Evolutionary conservation across 2,888 invertebrate genomes (phyloP).

Genomic region (Spilarctia lutea): DNA sequence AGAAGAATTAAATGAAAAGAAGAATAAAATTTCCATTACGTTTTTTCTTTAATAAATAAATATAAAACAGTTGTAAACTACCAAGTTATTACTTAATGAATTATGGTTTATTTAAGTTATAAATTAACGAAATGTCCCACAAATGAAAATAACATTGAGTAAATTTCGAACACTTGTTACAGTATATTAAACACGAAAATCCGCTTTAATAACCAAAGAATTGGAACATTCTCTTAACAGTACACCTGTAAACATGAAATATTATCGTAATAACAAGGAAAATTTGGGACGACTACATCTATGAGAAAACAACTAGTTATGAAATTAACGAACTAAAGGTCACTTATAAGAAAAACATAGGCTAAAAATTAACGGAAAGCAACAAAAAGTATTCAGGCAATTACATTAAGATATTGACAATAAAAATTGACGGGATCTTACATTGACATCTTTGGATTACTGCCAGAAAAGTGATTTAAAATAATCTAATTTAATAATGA

Average conservation of each 20-base stretch:
- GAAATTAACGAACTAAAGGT: background rate
- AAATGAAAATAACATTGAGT: background rate
- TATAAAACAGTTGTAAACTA: background rate
- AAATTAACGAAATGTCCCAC: background rate
- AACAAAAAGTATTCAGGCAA: background rate
- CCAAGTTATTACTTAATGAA: background rate
- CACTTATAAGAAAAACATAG: background rate
- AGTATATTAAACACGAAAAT: background rate
- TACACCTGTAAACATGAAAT: background rate
- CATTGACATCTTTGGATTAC: constrained; percentile 13
- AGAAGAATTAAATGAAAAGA: too few species aligned
- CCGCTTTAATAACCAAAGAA: background rate
- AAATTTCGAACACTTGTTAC: background rate
- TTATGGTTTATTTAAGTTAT: background rate
- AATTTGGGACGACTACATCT: too few species aligned
- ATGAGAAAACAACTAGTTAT: background rate
- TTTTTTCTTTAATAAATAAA: background rate
- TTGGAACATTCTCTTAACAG: background rate
- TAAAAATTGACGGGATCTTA: constrained; percentile 8
- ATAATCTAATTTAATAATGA: constrained; percentile 1
- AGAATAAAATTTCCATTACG: background rate
- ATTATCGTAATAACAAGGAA: too few species aligned
- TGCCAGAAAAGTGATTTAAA: constrained; percentile 20
- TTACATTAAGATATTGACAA: constrained; percentile 3
- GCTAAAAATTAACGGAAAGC: background rate